Evolutionary conservation across 2,797 vertebrate genomes (phyloP).

Genomic region (Tarsius wallacei): DNA sequence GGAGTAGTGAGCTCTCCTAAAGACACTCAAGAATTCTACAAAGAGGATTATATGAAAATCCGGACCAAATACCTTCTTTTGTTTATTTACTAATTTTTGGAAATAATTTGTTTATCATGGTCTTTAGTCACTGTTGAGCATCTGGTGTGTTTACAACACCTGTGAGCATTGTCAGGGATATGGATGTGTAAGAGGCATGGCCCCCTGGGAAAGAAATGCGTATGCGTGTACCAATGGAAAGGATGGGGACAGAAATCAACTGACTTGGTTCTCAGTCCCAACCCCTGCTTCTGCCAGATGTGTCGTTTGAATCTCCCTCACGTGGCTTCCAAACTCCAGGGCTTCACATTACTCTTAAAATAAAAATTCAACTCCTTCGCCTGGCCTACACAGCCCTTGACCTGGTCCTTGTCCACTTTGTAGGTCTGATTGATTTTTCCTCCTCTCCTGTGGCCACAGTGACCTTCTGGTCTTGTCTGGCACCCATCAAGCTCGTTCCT

Average conservation of each 20-base stretch:
- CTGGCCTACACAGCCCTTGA: not conserved
- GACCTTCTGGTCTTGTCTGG: not conserved
- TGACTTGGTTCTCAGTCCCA: not conserved
- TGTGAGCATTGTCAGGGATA: not conserved
- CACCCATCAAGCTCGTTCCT: not conserved
- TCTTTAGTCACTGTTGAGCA: not conserved
- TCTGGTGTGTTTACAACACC: not conserved
- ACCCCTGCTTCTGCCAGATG: not conserved
- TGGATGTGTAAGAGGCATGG: not conserved
- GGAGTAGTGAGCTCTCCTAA: not conserved
- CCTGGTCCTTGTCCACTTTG: not conserved
- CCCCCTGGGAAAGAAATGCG: not conserved
- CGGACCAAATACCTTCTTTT: not conserved
- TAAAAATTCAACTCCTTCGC: not conserved
- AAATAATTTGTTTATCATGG: slow-evolving; percentile 3
- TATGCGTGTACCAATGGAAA: not conserved
- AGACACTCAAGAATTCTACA: not conserved
- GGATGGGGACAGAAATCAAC: not conserved
- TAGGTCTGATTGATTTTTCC: not conserved
- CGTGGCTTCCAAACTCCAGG: not conserved
- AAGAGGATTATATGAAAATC: not conserved
- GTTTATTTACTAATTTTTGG: slow-evolving; percentile 30
- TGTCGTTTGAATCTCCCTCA: not conserved
- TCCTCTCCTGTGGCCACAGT: not conserved
- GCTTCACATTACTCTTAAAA: not conserved